Evolutionary conservation across 2,888 invertebrate genomes (phyloP).

Genomic region (Parthenolecanium corni): DNA sequence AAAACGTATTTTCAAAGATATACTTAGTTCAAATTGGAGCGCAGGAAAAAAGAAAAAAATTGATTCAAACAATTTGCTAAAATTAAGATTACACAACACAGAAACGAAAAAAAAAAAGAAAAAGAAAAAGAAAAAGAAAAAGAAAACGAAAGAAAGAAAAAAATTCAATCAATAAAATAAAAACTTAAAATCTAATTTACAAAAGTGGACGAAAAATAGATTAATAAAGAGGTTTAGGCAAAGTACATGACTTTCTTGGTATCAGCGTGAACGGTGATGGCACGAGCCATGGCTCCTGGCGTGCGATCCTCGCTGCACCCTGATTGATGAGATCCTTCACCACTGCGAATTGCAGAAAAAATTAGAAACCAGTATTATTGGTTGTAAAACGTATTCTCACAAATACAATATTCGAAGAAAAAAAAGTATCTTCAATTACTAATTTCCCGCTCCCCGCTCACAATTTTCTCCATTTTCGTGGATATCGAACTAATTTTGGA

Average conservation of each 20-base stretch:
- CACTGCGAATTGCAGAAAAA: conserved; percentile 46
- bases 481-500: too few relatives aligned
- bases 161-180: not conserved
- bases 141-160: not conserved
- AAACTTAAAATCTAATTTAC: not conserved
- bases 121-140: not conserved
- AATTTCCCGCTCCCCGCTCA: too few relatives aligned
- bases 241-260: conserved; percentile 99
- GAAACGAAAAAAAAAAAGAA: not conserved
- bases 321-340: conserved; percentile 95
- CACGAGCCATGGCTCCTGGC: conserved; percentile 93
- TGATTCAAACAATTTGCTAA: not conserved
- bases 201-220: too few relatives aligned
- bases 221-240: conserved; percentile 59
- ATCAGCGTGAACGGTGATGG: conserved; percentile 97
- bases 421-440: too few relatives aligned
- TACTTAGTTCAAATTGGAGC: not conserved
- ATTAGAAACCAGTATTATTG: too few relatives aligned
- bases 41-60: not conserved
- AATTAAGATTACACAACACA: not conserved
- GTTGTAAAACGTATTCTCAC: too few relatives aligned
- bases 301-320: conserved; percentile 95
- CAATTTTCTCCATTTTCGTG: too few relatives aligned
- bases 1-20: not conserved
- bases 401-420: too few relatives aligned